Conservation (phyloP, 2,113 vertebrate genomes). For the Nematolebias whitei region DNA sequence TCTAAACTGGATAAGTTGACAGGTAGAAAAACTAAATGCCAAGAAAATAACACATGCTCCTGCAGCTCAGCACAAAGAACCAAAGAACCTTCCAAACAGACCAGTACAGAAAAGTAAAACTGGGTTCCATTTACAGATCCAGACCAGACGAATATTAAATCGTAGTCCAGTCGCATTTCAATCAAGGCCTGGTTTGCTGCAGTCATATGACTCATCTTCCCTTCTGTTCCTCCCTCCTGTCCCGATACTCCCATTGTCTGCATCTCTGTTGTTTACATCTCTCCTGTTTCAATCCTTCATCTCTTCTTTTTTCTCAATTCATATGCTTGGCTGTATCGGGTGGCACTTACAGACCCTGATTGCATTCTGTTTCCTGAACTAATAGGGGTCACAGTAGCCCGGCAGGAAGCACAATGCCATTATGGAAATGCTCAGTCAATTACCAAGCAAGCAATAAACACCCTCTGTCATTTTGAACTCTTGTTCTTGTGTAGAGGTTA, state of each 20-base stretch:
- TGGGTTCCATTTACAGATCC: background rate
- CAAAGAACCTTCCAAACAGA: background rate
- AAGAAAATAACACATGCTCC: background rate
- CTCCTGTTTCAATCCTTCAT: constrained; percentile 19
- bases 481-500: constrained; percentile 40
- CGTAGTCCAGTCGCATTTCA: constrained; percentile 52
- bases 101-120: background rate
- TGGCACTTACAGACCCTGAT: constrained; percentile 31
- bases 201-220: constrained; percentile 77
- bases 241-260: constrained; percentile 50
- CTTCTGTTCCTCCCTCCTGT: constrained; percentile 46
- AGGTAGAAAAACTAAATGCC: background rate
- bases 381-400: constrained; percentile 72
- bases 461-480: constrained; percentile 51
- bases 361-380: constrained; percentile 53
- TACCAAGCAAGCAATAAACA: constrained; percentile 62
- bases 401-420: constrained; percentile 68
- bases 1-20: background rate
- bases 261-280: constrained; percentile 58
- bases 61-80: background rate
- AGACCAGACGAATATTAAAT: constrained; percentile 6
- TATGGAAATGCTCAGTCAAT: constrained; percentile 70
- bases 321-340: constrained; percentile 41
- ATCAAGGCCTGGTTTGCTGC: constrained; percentile 62
- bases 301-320: constrained; percentile 35